Conservation (phyloP, 2,797 vertebrate species). For the Vireo griseus region DNA sequence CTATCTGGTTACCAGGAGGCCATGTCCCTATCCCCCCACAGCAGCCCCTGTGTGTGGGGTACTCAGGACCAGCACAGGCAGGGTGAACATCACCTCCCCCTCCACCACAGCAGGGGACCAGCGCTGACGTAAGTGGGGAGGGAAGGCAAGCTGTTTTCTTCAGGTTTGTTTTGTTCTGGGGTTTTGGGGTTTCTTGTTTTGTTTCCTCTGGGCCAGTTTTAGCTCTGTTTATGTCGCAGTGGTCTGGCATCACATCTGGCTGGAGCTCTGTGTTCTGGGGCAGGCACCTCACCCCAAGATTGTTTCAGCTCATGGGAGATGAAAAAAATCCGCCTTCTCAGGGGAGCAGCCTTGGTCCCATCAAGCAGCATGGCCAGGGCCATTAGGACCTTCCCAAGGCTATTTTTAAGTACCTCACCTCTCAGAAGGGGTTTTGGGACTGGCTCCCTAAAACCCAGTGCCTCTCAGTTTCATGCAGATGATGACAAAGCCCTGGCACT, state of each 20-base stretch:
- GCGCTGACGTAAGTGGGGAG: background rate
- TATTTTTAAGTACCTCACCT: background rate
- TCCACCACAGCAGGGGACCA: background rate
- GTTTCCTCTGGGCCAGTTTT: background rate
- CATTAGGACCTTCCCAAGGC: background rate
- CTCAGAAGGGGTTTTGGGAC: background rate
- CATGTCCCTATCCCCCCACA: fast-evolving
- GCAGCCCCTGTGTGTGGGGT: background rate
- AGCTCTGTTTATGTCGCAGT: background rate
- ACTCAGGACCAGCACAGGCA: background rate
- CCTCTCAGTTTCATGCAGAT: background rate
- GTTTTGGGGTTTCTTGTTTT: conserved; percentile 45
- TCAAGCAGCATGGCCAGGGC: background rate
- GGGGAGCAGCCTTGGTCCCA: background rate
- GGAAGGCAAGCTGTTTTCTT: background rate
- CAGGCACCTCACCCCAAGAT: background rate
- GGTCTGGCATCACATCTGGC: background rate
- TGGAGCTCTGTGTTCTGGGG: background rate
- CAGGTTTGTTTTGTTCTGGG: conserved; percentile 50
- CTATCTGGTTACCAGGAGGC: background rate
- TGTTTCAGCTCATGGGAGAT: fast-evolving
- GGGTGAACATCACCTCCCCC: background rate
- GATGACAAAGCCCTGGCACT: background rate
- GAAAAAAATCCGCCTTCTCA: background rate
- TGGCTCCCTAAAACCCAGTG: background rate